phyloP scores from a whole-genome alignment of 2,888 invertebrate species.

The Zonitis immaculata region DNA sequence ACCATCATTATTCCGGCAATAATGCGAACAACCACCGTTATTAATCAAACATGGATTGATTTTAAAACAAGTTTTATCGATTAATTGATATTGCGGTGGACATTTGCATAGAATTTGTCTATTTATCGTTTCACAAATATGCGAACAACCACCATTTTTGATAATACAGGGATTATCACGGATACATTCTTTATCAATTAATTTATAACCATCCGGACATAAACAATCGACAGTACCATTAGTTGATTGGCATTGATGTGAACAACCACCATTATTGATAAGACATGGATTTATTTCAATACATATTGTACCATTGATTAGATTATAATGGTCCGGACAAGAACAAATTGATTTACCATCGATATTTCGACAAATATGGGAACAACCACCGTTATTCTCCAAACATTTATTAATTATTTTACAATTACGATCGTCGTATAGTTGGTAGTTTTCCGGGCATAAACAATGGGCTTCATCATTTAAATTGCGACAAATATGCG shows the following conservation, averaged over 20 bases:
- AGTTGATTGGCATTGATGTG: conserved; percentile 51
- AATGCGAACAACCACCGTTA: conserved; percentile 52
- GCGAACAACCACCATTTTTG: conserved; percentile 49
- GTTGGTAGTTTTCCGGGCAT: conserved; percentile 45
- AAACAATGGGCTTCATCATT: conserved; percentile 50
- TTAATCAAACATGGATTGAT: conserved; percentile 47
- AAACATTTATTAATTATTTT: conserved; percentile 34
- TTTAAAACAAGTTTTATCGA: conserved; percentile 42
- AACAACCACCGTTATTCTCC: conserved; percentile 55
- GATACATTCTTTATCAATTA: conserved; percentile 34
- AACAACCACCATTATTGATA: conserved; percentile 56
- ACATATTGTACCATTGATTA: conserved; percentile 39
- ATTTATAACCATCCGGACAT: conserved; percentile 47
- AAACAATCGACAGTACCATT: conserved; percentile 41
- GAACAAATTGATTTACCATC: conserved; percentile 52
- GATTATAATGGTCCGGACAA: conserved; percentile 47
- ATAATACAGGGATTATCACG: conserved; percentile 38
- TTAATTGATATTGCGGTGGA: conserved; percentile 45
- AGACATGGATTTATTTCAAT: conserved; percentile 38
- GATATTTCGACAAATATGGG: conserved; percentile 49
- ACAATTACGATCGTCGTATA: conserved; percentile 42
- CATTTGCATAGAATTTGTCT: conserved; percentile 53
- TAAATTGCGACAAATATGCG: conserved; percentile 48
- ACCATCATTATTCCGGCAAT: conserved; percentile 51
- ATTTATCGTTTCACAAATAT: conserved; percentile 50